Base-by-base conservation (phyloP, 1,140 invertebrate genomes). In the Drosophila cardini region DNA sequence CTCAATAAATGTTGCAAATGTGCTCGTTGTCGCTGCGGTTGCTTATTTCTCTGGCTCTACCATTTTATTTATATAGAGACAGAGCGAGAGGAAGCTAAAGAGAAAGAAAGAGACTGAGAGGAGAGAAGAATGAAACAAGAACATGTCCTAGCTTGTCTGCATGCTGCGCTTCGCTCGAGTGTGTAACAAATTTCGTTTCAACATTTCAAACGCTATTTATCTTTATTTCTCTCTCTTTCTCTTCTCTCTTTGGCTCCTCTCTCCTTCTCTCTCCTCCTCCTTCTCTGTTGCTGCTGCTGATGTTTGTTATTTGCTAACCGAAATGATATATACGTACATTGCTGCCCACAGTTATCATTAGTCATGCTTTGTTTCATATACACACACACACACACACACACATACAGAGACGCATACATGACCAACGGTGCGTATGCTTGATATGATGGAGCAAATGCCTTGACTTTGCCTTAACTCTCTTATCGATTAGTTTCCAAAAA, bases 1-100 rank as follows among this genome's bases (percentile, higher is more conserved):
- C 83, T 86, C 83, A 86, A 86, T 86, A 82, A 86, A 86, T 86
- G 83, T 87, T 86, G 83, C 83, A 87, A 86, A 86, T 86, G 76
- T 67, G 83, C 79, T 78, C 80, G 76, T 65, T 82, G 57, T 81
- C 67, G 63, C 58, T 76, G 65, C 73, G 64, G 76, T 68, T 86
- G 56, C 71, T 73, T 67, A 72, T 67, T 67, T 26, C 55, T 43
- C 26, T 60, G 61, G 73, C 63, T 72, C 55, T 63, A 18, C 64
- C 62, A 57, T 78, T 85, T 85, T 85, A 85, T 85, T 85, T 85
- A 80, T 85, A 85, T 55, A 80, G 63, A 34, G 62, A 18, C 30
- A 56, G 45, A 50, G 61, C 9, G 13, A 38, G 34, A 18, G 55
- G 1, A 15, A 58, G 13, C 6, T 21, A 40, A 36, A 50, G 32